These are phyloP conservation scores for Gnathonemus echidnorhynchus DNA, from an alignment of 2,113 vertebrate genomes.

Conservation along the genomic window DNA sequence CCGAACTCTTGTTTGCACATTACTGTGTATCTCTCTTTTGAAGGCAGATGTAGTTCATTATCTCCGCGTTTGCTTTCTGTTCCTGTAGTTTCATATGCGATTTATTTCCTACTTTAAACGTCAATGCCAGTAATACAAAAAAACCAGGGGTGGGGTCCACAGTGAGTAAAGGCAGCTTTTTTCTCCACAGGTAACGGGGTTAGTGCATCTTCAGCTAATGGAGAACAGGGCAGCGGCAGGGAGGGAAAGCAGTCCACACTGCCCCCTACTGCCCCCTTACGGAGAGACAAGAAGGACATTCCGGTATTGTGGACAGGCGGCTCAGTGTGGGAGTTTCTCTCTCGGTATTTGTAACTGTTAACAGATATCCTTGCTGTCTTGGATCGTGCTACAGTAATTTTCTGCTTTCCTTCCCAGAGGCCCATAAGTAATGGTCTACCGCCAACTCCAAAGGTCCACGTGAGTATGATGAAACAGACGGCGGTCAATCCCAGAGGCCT, in stretches of 20 bases:
- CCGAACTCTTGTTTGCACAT: background rate
- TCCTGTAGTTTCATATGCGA: background rate
- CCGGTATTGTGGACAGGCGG: conserved; percentile 54
- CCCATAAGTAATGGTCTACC: conserved; percentile 93
- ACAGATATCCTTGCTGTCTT: background rate
- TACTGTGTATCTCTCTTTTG: background rate
- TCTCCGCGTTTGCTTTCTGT: background rate
- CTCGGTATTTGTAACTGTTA: background rate
- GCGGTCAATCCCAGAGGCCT: background rate
- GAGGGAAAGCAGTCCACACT: conserved; percentile 71
- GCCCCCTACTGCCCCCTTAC: conserved; percentile 63
- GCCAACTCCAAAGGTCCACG: conserved; percentile 96
- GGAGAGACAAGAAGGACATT: conserved; percentile 84
- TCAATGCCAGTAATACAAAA: background rate
- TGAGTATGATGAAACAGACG: conserved; percentile 62
- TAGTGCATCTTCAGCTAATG: conserved; percentile 73
- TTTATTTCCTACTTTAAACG: background rate
- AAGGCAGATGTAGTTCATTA: background rate
- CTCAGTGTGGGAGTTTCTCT: background rate
- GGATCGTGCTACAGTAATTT: background rate
- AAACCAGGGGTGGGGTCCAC: background rate
- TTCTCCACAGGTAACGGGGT: conserved; percentile 78
- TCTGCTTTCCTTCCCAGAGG: conserved; percentile 58
- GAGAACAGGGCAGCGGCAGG: conserved; percentile 66
- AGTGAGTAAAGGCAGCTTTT: background rate